These are phyloP conservation scores for Piscicola geometra DNA, from an alignment of 2,888 invertebrate species.

Conservation along the genomic window DNA sequence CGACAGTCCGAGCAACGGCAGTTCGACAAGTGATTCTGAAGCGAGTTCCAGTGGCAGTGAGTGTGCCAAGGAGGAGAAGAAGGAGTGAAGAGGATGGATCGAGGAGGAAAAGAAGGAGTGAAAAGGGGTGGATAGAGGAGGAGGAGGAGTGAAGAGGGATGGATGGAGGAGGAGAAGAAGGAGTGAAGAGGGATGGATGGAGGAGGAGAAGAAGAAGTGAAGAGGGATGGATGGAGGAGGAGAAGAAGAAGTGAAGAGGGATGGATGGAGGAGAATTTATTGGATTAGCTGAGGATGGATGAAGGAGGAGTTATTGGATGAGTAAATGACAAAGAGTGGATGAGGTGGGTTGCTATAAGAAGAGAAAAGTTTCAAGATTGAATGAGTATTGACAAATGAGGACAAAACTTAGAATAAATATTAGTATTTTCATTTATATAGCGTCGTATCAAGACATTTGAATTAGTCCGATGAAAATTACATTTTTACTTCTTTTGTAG, in stretches of 20 bases:
- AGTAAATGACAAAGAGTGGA: no score
- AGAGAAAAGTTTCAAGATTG: no score
- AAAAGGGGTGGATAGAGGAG: not conserved
- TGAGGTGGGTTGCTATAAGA: no score
- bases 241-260: not conserved
- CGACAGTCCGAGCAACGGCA: not conserved
- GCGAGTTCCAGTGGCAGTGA: conserved; percentile 8
- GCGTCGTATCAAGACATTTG: no score
- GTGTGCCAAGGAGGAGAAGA: not conserved
- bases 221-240: not conserved
- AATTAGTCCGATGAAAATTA: no score
- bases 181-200: not conserved
- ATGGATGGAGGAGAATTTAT: not conserved
- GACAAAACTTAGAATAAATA: no score
- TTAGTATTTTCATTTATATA: no score
- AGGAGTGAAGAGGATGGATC: not conserved
- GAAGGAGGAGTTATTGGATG: no score
- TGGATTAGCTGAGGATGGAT: not conserved
- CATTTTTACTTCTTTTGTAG: no score
- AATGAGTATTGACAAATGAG: no score
- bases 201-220: not conserved
- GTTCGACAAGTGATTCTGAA: not conserved
- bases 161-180: not conserved
- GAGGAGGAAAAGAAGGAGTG: not conserved
- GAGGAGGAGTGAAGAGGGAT: not conserved